These are phyloP conservation scores for Hylaea fasciaria DNA, from an alignment of 2,888 invertebrate genomes.

Conservation along the genomic window DNA sequence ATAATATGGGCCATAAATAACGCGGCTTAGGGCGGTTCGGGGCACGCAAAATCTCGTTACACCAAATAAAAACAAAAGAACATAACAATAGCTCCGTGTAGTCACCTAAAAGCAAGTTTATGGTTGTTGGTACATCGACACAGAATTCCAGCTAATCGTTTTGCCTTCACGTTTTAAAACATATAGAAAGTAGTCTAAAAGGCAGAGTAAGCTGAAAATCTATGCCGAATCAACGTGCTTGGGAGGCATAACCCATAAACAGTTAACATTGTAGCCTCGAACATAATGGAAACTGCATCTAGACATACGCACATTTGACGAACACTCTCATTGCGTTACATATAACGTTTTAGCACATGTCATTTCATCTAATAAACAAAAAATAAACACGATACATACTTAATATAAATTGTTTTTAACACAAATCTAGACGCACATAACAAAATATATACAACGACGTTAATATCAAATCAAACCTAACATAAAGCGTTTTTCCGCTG, in stretches of 20 bases:
- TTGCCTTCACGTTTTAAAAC: constrained; percentile 1
- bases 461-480: constrained; percentile 76
- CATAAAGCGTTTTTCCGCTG: constrained; percentile 70
- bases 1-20: constrained; percentile 75
- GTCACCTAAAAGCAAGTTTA: constrained; percentile 81
- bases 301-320: constrained; percentile 77
- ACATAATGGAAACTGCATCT: constrained; percentile 73
- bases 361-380: constrained; percentile 73
- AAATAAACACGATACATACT: constrained; percentile 65
- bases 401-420: constrained; percentile 18
- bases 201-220: constrained; percentile 58
- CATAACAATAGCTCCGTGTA: constrained; percentile 80
- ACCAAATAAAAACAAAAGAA: constrained; percentile 73
- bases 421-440: constrained; percentile 67
- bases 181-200: background rate
- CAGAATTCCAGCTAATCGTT: constrained; percentile 63
- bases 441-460: constrained; percentile 65
- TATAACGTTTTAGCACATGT: constrained; percentile 84
- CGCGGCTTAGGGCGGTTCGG: constrained; percentile 79
- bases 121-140: constrained; percentile 66
- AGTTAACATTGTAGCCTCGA: constrained; percentile 67
- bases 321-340: constrained; percentile 82
- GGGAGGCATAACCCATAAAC: constrained; percentile 72
- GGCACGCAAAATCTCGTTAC: constrained; percentile 71
- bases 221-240: constrained; percentile 68